These are phyloP conservation scores for Drosophila truncata DNA, from an alignment of 1,140 invertebrate genomes.

Conservation along the genomic window DNA sequence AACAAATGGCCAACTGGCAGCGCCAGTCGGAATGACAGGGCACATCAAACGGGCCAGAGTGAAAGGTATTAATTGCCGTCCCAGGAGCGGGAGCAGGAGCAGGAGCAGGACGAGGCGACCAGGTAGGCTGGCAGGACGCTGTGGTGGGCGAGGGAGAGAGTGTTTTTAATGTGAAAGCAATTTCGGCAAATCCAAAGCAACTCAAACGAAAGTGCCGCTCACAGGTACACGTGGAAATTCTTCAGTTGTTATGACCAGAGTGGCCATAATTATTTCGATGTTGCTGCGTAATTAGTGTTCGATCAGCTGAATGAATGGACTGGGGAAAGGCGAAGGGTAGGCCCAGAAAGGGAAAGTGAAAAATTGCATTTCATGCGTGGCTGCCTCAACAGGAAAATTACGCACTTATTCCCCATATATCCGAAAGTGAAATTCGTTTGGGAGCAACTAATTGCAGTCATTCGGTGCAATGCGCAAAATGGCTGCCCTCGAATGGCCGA, in stretches of 20 bases:
- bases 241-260: constrained; percentile 74
- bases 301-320: constrained; percentile 52
- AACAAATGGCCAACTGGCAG: constrained; percentile 76
- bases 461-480: constrained; percentile 52
- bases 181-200: constrained; percentile 71
- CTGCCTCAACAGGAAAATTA: constrained; percentile 74
- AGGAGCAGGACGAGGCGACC: constrained; percentile 35
- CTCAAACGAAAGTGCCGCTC: constrained; percentile 48
- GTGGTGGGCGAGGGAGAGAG: constrained; percentile 52
- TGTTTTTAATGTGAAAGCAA: constrained; percentile 84
- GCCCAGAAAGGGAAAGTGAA: constrained; percentile 76
- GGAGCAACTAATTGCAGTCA: constrained; percentile 59
- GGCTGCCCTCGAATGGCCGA: constrained; percentile 11
- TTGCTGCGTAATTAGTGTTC: constrained; percentile 82
- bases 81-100: constrained; percentile 8
- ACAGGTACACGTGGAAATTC: constrained; percentile 62
- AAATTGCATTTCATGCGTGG: constrained; percentile 78
- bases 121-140: constrained; percentile 61
- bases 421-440: constrained; percentile 65
- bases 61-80: constrained; percentile 80
- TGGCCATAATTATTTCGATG: constrained; percentile 83
- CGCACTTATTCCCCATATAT: constrained; percentile 62
- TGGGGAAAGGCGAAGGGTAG: not conserved
- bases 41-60: constrained; percentile 73
- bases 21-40: constrained; percentile 61